Base-by-base conservation (phyloP, 1,140 invertebrate species). In the Lasioglossum albipes region DNA sequence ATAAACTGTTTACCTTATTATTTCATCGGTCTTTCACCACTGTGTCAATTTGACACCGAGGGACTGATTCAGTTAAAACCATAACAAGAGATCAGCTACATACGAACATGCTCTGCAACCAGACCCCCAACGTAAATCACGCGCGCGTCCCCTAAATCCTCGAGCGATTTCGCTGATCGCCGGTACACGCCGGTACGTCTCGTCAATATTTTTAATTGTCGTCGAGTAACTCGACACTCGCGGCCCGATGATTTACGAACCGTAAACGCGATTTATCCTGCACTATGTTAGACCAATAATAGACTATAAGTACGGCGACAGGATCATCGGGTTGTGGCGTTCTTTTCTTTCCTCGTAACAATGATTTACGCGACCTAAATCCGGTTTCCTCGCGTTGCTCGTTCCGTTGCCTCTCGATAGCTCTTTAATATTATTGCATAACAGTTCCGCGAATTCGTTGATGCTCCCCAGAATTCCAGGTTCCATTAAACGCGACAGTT, bases 181-280 rank as follows among this genome's bases (percentile, higher is more conserved):
- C 0, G 0, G 0, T 12, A 54, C 42, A n/a, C n/a, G n/a, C n/a
- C n/a, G n/a, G n/a, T n/a, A 54, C 31, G 9, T 42, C 41, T 52
- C 45, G 31, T 72, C 59, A 64, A 70, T 42, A 5, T 36, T 79
- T 79, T 73, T 52, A 79, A 79, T 72, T 42, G 31, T 16, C 41
- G 10, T 42, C 10, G 27, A 16, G n/a, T 79, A 72, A 52, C 31
- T 16, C 4, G n/a, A 42, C 27, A 18, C 41, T 20, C 31, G 27
- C 12, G 2, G n/a, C 4, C 2, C 0, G 27, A 9, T 78, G 76
- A 78, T 78, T 72, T 78, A 65, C 20, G 0, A 6, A 13, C 36
- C 42, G n/a, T 78, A 78, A 78, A 78, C n/a, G 68, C 72, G 59
- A 22, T 59, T 67, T 41, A 20, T 31, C 16, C 59, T 62, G 36